Conservation (phyloP, 2,888 invertebrate species). For the Chaetoderma sp. region DNA sequence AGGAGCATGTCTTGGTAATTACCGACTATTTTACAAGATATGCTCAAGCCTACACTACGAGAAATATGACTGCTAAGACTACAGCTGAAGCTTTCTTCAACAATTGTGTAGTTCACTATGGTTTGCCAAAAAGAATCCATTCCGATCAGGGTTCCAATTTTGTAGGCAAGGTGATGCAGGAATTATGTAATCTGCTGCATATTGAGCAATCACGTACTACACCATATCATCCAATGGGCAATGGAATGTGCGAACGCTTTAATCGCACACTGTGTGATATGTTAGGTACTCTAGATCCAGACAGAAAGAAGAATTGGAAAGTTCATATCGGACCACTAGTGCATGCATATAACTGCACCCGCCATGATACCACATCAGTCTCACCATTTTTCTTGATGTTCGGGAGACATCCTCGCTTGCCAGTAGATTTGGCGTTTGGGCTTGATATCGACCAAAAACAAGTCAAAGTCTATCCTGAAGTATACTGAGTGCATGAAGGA, state of each 20-base stretch:
- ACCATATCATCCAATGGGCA: conserved; percentile 23
- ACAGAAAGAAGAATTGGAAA: conserved; percentile 26
- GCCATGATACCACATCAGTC: conserved; percentile 24
- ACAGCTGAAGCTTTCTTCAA: conserved; percentile 32
- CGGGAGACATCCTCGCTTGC: conserved; percentile 16
- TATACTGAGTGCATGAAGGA: background rate
- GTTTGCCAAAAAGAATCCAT: conserved; percentile 27
- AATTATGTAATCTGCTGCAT: conserved; percentile 22
- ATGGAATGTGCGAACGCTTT: conserved; percentile 24
- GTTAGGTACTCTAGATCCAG: conserved; percentile 25
- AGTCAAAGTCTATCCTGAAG: background rate
- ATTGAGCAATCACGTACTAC: conserved; percentile 27
- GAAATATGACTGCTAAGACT: conserved; percentile 27
- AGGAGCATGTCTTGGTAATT: conserved; percentile 30
- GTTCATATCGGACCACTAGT: conserved; percentile 14
- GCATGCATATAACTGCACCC: conserved; percentile 26
- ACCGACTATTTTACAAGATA: conserved; percentile 35
- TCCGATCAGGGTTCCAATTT: conserved; percentile 31
- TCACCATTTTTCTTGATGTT: conserved; percentile 27
- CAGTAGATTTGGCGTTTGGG: conserved; percentile 14
- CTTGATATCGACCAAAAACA: background rate
- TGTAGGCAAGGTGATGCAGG: conserved; percentile 26
- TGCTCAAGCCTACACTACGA: conserved; percentile 26
- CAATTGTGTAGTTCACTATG: conserved; percentile 32
- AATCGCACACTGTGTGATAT: conserved; percentile 27